Conservation (phyloP, 2,113 vertebrate species). For the Trematocara macrostoma region DNA sequence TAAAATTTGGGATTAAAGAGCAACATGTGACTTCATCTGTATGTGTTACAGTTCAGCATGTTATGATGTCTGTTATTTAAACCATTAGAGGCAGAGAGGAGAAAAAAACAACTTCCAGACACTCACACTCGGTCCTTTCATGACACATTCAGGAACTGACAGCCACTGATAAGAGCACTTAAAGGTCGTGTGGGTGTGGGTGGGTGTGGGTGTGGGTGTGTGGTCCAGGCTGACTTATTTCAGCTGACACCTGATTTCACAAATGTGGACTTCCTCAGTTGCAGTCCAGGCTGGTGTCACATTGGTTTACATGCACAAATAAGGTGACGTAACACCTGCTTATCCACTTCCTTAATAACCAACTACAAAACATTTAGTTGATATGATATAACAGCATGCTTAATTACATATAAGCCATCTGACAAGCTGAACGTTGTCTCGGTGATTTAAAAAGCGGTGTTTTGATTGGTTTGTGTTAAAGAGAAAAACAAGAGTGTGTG, state of each 20-base stretch:
- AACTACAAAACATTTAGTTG: accelerated
- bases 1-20: background rate
- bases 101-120: background rate
- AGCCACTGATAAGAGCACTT: conserved; percentile 27
- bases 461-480: background rate
- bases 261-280: background rate
- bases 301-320: accelerated
- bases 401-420: accelerated
- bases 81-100: background rate
- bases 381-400: background rate
- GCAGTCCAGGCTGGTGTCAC: background rate
- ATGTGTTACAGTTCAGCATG: background rate
- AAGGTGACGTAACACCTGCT: background rate
- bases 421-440: accelerated
- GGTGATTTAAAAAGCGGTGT: accelerated
- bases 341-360: background rate
- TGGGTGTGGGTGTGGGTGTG: accelerated
- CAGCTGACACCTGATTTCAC: conserved; percentile 33
- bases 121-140: background rate
- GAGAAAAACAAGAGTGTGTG: background rate
- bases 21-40: background rate
- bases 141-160: conserved; percentile 25
- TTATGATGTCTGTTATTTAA: background rate
- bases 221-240: background rate
- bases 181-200: conserved; percentile 5